These are phyloP conservation scores for Congeria kusceri DNA, from an alignment of 2,888 invertebrate genomes.

Conservation along the genomic window DNA sequence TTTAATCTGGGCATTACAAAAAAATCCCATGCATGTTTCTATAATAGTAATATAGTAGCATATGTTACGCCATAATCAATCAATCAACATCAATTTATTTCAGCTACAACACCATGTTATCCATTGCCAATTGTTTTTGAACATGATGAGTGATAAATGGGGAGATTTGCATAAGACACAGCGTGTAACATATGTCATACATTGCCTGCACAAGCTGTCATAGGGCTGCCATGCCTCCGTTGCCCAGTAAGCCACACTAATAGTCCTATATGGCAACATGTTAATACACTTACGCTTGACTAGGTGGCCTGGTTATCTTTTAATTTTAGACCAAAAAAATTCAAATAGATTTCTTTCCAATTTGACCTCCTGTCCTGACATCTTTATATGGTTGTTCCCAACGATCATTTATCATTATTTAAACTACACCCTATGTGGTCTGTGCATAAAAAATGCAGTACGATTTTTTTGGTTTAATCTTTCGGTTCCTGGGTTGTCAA, in stretches of 20 bases:
- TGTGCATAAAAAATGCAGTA: no score
- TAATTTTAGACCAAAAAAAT: slow-evolving; percentile 19
- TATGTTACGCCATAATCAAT: no score
- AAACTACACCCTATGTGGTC: slow-evolving; percentile 28
- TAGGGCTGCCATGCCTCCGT: neutral
- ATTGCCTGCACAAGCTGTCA: neutral
- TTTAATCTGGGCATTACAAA: no score
- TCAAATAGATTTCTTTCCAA: slow-evolving; percentile 24
- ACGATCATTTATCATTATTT: slow-evolving; percentile 16
- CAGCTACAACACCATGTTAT: no score
- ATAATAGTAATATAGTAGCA: no score
- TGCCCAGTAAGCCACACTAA: neutral
- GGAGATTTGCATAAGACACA: neutral
- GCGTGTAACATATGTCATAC: neutral
- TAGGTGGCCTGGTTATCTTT: slow-evolving; percentile 31
- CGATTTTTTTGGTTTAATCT: no score
- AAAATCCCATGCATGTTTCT: no score
- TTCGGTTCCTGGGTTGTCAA: no score
- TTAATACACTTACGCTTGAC: neutral
- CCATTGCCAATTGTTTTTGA: no score
- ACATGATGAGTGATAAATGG: no score
- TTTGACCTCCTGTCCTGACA: slow-evolving; percentile 10
- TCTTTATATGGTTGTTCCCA: slow-evolving; percentile 14
- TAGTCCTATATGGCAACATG: neutral
- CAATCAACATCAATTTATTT: no score